Evolutionary conservation across 2,797 vertebrate genomes (phyloP).

Genomic region (Manis pentadactyla): DNA sequence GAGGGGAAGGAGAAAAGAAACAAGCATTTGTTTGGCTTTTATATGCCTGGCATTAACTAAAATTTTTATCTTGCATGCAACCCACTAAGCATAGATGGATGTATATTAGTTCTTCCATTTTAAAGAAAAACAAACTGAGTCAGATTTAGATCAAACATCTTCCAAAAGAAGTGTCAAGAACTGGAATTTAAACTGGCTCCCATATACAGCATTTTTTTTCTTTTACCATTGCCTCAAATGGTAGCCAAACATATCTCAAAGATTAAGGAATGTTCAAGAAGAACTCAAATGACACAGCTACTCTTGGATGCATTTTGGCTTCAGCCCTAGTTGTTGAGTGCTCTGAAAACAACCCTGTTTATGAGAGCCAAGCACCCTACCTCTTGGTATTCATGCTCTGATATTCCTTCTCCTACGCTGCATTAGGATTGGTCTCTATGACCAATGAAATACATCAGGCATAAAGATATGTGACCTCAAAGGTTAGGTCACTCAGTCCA

Average conservation of each 20-base stretch:
- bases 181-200: conserved; percentile 7
- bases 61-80: neutral
- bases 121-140: conserved; percentile 22
- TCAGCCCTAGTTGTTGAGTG: neutral
- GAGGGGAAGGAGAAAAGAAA: neutral
- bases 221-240: neutral
- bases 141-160: conserved; percentile 1
- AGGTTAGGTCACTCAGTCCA: neutral
- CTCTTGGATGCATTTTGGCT: neutral
- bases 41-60: neutral
- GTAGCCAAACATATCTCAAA: conserved; percentile 24
- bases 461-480: neutral
- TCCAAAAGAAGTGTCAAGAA: neutral
- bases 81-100: neutral
- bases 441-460: neutral
- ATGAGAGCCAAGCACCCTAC: neutral
- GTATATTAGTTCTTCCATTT: conserved; percentile 5
- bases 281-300: conserved; percentile 13
- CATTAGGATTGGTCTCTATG: neutral
- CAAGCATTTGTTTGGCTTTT: neutral
- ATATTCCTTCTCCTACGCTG: neutral
- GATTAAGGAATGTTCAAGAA: neutral
- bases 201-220: neutral
- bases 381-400: neutral
- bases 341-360: neutral